Evolutionary conservation across 1,140 invertebrate genomes (phyloP), one percentile per base, ranked within the genome.

Genomic region (Brachionus calyciflorus): DNA sequence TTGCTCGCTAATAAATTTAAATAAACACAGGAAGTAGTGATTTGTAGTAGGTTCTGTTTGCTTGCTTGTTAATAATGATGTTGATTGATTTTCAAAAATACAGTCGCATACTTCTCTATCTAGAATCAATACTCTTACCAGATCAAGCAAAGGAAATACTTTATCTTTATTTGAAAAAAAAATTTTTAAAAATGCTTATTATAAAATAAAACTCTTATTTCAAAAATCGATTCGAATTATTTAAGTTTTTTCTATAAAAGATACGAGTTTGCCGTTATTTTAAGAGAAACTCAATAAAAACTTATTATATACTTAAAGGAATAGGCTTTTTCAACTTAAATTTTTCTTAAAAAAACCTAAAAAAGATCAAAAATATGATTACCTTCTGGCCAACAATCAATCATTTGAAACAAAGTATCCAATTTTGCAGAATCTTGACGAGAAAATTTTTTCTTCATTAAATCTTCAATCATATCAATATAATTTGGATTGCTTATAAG

Each of bases 21-120:
- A 60, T 17, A 60, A 28, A 33, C 26, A 17, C 17, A n/a, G 24
- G 30, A 60, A 14, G 30, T 63, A 63, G 5, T 17, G n/a, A 33
- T 60, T 60, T 37, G 55, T 5, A 26, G 7, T 37, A 0, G 26
- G 24, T 17, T 33, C 6, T 33, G 10, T 4, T 33, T 30, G n/a
- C n/a, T n/a, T n/a, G n/a, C n/a, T n/a, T n/a, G n/a, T n/a, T n/a
- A n/a, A n/a, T n/a, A n/a, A n/a, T n/a, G n/a, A n/a, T n/a, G n/a
- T n/a, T 12, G 12, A n/a, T 60, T 60, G 26, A 21, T 63, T 63
- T 33, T 33, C 19, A 63, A 63, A n/a, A 63, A 63, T 63, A 12
- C 21, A 40, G 37, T 37, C 40, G 28, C 33, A 28, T n/a, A 19
- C 28, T 7, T 40, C 3, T 40, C 40, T 10, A 40, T 63, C 33